These are phyloP conservation scores for Microcebus lehilahytsara DNA, from an alignment of 2,113 vertebrate species.

Conservation along the genomic window DNA sequence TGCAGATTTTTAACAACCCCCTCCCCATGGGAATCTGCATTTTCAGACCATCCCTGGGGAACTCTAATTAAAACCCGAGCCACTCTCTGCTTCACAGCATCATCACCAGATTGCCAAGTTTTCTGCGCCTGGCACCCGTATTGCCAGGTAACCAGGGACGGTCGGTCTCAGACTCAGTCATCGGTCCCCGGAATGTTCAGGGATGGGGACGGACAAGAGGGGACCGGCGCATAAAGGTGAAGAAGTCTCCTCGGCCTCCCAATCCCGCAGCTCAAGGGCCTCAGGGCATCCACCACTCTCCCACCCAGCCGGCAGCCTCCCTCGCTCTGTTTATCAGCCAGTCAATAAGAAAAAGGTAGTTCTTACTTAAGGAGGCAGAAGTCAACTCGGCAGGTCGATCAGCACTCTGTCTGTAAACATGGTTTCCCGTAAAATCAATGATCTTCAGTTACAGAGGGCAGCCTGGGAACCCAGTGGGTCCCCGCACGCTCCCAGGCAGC, in stretches of 20 bases:
- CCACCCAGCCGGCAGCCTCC: constrained; percentile 51
- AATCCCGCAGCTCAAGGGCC: not conserved
- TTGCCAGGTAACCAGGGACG: not conserved
- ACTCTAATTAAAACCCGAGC: not conserved
- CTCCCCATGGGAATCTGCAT: not conserved
- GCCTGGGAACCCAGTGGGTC: constrained; percentile 90
- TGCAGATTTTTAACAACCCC: not conserved
- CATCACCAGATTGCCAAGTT: not conserved
- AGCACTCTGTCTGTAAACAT: constrained; percentile 99
- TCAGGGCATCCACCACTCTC: constrained; percentile 28
- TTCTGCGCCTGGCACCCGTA: not conserved
- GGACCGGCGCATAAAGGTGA: not conserved
- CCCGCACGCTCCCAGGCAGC: constrained; percentile 62
- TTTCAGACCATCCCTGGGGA: not conserved
- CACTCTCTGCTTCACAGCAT: not conserved
- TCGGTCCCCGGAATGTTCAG: not conserved
- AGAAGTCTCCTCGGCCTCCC: not conserved
- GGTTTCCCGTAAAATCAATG: constrained; percentile 99
- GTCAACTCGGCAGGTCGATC: constrained; percentile 99
- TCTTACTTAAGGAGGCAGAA: constrained; percentile 97
- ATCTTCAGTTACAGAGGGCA: constrained; percentile 96
- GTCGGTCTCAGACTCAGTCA: not conserved
- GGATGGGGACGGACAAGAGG: accelerated
- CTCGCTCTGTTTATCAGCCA: constrained; percentile 84
- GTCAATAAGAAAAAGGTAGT: constrained; percentile 93